Evolutionary conservation across 1,140 invertebrate genomes (phyloP).

Genomic region (Drosophila subpulchrella): DNA sequence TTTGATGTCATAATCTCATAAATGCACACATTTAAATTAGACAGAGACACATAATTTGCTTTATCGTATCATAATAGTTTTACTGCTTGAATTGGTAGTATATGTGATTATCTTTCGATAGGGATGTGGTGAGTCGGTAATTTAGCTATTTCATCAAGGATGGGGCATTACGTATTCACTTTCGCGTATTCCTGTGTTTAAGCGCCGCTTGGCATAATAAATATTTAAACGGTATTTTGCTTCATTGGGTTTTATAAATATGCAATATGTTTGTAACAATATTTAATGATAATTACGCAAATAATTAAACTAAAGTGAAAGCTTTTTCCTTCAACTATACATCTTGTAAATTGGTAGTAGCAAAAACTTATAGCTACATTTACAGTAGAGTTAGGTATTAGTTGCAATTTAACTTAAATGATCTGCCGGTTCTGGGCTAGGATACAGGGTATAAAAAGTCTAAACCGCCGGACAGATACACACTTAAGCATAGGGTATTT

Average conservation of each 20-base stretch:
- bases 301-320: conserved; percentile 83
- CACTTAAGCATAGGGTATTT: conserved; percentile 59
- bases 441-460: conserved; percentile 68
- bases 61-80: conserved; percentile 65
- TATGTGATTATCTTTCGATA: conserved; percentile 20
- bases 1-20: conserved; percentile 76
- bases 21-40: conserved; percentile 82
- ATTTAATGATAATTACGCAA: conserved; percentile 78
- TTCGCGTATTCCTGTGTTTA: conserved; percentile 59
- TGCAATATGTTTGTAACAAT: conserved; percentile 81
- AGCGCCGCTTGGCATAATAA: conserved; percentile 77
- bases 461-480: conserved; percentile 49
- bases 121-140: conserved; percentile 46
- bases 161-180: conserved; percentile 58
- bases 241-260: conserved; percentile 66
- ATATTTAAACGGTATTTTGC: conserved; percentile 62
- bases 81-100: conserved; percentile 37
- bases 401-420: conserved; percentile 28
- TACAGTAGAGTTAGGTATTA: conserved; percentile 59
- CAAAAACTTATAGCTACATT: conserved; percentile 79
- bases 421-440: conserved; percentile 18
- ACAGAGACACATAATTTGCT: conserved; percentile 72
- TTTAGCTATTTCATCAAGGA: conserved; percentile 64
- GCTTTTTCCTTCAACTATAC: conserved; percentile 80
- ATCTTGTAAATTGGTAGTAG: conserved; percentile 81